Base-by-base conservation (phyloP, 64 coral and sea anemone genomes). In the Exaiptasia diaphana region DNA sequence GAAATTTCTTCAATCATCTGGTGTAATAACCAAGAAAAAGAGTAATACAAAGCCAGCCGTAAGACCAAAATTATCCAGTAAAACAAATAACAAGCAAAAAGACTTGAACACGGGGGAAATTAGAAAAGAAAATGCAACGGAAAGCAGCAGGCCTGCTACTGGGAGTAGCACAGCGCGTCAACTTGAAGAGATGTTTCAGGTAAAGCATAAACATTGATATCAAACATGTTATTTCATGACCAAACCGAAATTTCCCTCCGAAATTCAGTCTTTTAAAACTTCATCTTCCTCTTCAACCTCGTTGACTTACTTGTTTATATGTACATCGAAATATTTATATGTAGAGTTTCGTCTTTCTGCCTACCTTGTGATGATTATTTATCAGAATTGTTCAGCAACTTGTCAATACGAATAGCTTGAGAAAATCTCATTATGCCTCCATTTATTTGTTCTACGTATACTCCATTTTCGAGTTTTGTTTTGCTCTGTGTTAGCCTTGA, bases 101-200 rank as follows among this genome's bases (percentile, higher is more conserved):
- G 39, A 7, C 8, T 78, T 39, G 55, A 78, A 77, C 39, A 14
- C 55, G 65, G 46, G 54, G 22, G 13, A 36, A 0, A 87, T 64
- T 32, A 67, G 45, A 38, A 38, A 78, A 2, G 72, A 78, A 23
- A 32, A 70, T 56, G 42, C 41, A 2, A 84, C 55, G 21, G 13
- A 38, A 11, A 86, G 20, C 56, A 65, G 58, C 12, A 65, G 83
- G 5, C 89, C 95, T 61, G 57, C 55, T 14, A 92, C 95, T 38
- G 85, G 88, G 4, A 83, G 85, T 7, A 99, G 85, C 43, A 83
- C 86, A 28, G 95, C 78, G 53, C 53, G 89, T 24, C 92, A 99
- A 67, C 83, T 99, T 74, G 95, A 99, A 52, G 95, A 99, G n/a
- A 32, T 99, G 0, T 99, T 99, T 44, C 79, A 99, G 95, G 95